Evolutionary conservation across 2,888 invertebrate genomes (phyloP), one percentile per base, ranked within the genome.

Genomic region (Saturnia japonica): DNA sequence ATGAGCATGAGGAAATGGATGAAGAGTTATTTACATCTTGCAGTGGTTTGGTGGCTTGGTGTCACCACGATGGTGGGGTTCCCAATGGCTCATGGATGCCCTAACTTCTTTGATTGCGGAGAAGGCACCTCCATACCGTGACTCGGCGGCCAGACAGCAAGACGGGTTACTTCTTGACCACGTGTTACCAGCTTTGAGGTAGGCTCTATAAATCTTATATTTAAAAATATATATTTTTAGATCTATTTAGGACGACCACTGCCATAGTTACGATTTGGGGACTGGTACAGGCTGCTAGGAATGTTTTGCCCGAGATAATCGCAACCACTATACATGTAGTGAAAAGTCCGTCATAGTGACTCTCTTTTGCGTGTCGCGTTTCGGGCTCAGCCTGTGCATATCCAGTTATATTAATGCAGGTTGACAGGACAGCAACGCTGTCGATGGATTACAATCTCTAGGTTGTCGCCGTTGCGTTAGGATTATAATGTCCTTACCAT

Each of bases 61-160:
- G 0, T 98, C 99, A 0, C 98, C 99, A 92, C 96, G 97, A 80
- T 98, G 98, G 98, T 98, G 98, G 98, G 97, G 97, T 68, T 97
- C 98, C 77, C 94, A 97, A 68, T 99, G 99, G 98, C 92, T 99
- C 74, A 97, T 98, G 86, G 98, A 98, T 85, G 98, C 97, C 0
- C 96, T 98, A 73, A 97, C 98, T 0, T 96, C 96, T 68, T 97
- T 97, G 79, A 95, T 98, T 75, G 97, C 97, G 76, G 97, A 98
- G 88, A 94, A 96, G 72, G 96, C 91, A 0, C 89, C 91, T 0
- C 79, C 88, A 0, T 72, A 83, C 1, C 81, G 83, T 0, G 80
- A 77, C 0, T 78, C 78, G 0, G 78, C 85, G 0, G 85, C 85
- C 51, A 75, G 82, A 1, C 85, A 86, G n/a, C 85, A 87, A 28